Evolutionary conservation across 2,888 invertebrate species (phyloP).

Genomic region (Mylabris sibirica): DNA sequence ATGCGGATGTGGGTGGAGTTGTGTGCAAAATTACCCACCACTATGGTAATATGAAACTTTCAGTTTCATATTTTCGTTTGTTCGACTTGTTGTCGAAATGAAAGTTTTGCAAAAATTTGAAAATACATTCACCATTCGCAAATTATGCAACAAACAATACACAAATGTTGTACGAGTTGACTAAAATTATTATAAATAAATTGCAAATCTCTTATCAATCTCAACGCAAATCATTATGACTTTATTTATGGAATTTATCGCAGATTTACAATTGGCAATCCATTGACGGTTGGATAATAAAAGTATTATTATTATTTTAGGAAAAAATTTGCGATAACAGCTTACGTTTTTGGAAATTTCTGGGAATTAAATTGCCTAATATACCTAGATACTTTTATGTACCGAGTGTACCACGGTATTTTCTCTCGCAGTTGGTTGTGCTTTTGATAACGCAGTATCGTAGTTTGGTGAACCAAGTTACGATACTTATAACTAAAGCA

Average conservation of each 20-base stretch:
- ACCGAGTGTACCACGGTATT: too few species aligned
- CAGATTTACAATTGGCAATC: neutral
- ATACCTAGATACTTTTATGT: too few species aligned
- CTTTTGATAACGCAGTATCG: too few species aligned
- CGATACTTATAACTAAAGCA: too few species aligned
- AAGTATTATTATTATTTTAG: neutral
- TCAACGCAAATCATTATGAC: neutral
- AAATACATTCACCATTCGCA: neutral
- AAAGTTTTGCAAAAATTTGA: too few species aligned
- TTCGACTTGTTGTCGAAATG: too few species aligned
- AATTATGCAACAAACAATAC: constrained; percentile 31
- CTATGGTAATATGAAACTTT: neutral
- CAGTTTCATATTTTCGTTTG: neutral
- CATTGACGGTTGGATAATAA: neutral
- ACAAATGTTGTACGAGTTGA: constrained; percentile 20
- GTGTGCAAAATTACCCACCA: constrained; percentile 15
- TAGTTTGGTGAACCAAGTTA: too few species aligned
- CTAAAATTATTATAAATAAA: constrained; percentile 14
- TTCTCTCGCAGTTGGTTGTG: too few species aligned
- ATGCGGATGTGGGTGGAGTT: constrained; percentile 14
- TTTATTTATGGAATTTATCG: neutral
- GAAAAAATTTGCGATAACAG: too few species aligned
- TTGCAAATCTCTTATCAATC: neutral
- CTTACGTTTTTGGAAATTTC: too few species aligned
- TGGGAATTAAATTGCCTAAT: too few species aligned